These are phyloP conservation scores for Onychomys leucogaster DNA, from an alignment of 2,797 vertebrate species.

Conservation along the genomic window DNA sequence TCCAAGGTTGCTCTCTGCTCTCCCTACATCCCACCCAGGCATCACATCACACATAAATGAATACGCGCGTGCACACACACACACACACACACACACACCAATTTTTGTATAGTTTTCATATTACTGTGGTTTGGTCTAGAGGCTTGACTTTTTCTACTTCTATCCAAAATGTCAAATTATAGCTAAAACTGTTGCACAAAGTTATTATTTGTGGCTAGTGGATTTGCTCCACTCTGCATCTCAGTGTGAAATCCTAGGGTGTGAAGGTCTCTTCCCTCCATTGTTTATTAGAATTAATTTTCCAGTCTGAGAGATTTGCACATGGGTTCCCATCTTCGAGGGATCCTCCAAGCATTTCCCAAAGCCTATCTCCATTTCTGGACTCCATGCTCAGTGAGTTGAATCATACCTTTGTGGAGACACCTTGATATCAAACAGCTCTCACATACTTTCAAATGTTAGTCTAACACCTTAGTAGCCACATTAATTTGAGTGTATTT, in stretches of 20 bases:
- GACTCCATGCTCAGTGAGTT: not conserved
- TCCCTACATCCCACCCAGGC: not conserved
- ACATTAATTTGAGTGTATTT: conserved; percentile 50
- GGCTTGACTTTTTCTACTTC: not conserved
- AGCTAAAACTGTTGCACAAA: not conserved
- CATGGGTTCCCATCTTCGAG: not conserved
- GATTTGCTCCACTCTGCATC: not conserved
- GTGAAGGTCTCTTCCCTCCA: not conserved
- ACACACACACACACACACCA: not conserved
- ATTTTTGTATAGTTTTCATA: not conserved
- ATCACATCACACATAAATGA: not conserved
- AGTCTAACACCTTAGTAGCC: conserved; percentile 20
- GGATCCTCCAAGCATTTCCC: not conserved
- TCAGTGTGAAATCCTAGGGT: not conserved
- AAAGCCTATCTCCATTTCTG: not conserved
- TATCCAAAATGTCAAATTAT: not conserved
- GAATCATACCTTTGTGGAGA: not conserved
- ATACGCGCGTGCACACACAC: not conserved
- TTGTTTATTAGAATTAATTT: conserved; percentile 38
- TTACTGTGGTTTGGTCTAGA: conserved; percentile 33
- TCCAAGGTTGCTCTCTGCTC: not conserved
- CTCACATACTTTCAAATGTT: not conserved
- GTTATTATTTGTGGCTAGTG: not conserved
- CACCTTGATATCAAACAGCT: conserved; percentile 6
- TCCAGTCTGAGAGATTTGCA: not conserved